Evolutionary conservation across 2,797 vertebrate genomes (phyloP).

Genomic region (Chaetophractus vellerosus): DNA sequence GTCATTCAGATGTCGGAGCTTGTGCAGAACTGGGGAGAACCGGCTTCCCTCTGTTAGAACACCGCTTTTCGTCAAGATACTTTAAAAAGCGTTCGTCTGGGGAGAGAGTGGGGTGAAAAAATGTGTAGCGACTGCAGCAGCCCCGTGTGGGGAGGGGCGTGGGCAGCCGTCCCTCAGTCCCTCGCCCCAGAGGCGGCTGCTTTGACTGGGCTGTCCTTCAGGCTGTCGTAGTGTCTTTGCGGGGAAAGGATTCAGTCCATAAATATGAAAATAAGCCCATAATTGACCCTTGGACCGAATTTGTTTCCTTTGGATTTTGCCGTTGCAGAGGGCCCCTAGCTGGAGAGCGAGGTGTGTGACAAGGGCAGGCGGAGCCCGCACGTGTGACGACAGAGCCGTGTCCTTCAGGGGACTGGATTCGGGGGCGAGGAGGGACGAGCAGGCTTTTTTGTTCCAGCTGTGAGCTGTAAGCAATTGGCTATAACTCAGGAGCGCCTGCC

Average conservation of each 20-base stretch:
- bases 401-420: constrained; percentile 73
- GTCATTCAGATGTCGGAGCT: neutral
- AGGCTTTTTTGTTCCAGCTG: constrained; percentile 73
- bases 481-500: constrained; percentile 66
- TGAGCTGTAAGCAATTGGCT: constrained; percentile 72
- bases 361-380: constrained; percentile 75
- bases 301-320: constrained; percentile 88
- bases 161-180: constrained; percentile 79
- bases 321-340: constrained; percentile 85
- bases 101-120: neutral
- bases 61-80: constrained; percentile 51
- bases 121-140: neutral
- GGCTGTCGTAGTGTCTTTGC: constrained; percentile 88
- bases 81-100: neutral
- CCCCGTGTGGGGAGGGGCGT: constrained; percentile 50
- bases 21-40: neutral
- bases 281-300: constrained; percentile 89
- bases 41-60: constrained; percentile 28
- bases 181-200: constrained; percentile 84
- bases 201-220: constrained; percentile 88
- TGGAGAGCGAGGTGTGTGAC: constrained; percentile 79
- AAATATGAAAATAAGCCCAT: constrained; percentile 90
- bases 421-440: neutral
- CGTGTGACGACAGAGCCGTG: constrained; percentile 80
- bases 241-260: constrained; percentile 88